Base-by-base conservation (phyloP, 2,113 vertebrate species). In the Tetrax tetrax region DNA sequence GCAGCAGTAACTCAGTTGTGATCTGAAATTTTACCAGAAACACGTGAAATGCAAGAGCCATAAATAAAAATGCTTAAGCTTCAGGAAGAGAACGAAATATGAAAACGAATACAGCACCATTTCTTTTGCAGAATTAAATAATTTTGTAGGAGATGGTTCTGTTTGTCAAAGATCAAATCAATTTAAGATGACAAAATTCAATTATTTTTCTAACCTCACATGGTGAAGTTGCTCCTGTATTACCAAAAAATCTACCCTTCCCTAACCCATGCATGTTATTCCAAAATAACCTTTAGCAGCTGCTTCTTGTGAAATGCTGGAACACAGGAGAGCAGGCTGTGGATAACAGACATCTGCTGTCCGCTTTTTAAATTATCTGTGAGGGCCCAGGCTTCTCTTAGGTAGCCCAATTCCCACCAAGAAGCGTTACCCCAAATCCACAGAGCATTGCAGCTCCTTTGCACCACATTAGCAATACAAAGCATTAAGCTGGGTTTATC, bases 21-120 rank as follows among this genome's bases (percentile, higher is more conserved):
- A 59, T 93, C 45, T 90, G 41, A 95, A 89, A 95, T 88, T 12
- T 90, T 64, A 83, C 59, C 28, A 94, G 93, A 95, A 38, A 1
- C 48, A 41, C 2, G 2, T 53, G 38, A 90, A 92, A 86, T 38
- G 72, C n/a, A 81, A 57, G 27, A n/a, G 11, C 27, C 57, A 14
- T 47, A 95, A 95, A 94, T n/a, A 29, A 77, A 95, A 97, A 83
- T 18, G 57, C 21, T 25, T 69, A 75, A 63, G 27, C 37, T 87
- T 47, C 51, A 70, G 14, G 37, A 80, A 35, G 29, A 43, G 47
- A 28, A 37, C 24, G 11, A 69, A 82, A 60, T 64, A 53, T 12
- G n/a, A 80, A 41, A 90, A 77, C 9, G 80, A 78, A 77, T 14
- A 78, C 11, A 89, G 10, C 15, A 92, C 16, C 13, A 14, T 28